Base-by-base conservation (phyloP, 30 jellyfish, hydroid and myxozoan species). In the Cassiopea andromeda region DNA sequence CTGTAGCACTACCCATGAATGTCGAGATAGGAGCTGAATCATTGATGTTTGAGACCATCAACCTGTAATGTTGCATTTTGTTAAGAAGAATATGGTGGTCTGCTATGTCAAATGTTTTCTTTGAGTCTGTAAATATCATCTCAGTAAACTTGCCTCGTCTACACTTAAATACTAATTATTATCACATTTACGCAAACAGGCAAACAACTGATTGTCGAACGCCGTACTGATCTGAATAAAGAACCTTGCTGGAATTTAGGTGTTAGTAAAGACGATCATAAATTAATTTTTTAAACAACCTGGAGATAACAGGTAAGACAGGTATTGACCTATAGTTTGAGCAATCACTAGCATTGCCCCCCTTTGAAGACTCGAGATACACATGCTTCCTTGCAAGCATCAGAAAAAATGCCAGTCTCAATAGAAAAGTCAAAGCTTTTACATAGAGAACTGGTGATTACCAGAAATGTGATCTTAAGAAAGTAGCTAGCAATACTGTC, bases 401-500 rank as follows among this genome's bases (percentile, higher is more conserved):
- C 77, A 4, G 77, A 43, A 68, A 68, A 18, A 68, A 10, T 1
- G n/a, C 77, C 47, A 43, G 77, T 14, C 77, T 68, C 77, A 5
- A 68, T 68, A n/a, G 77, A 68, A 68, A 68, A 43, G 47, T 68
- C 15, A 7, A 17, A 60, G 0, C 72, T 68, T 43, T 43, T 68
- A 68, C 77, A 14, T 68, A 68, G 77, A 14, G 77, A 68, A 68
- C 83, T 73, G 38, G 83, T 16, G 83, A 73, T 73, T 3, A 47
- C 82, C 57, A 82, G 73, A 82, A 82, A 82, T 61, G 73, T 72
- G 49, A 64, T 44, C 69, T 82, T 60, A 19, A 82, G 48, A 48
- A 71, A 84, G 64, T 71, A 85, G 92, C 92, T 70, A 18, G 86
- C 64, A 69, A 84, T 84, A 49, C 92, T 68, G 59, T 84, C 93